Base-by-base conservation (phyloP, 1,140 invertebrate species). In the Drosophila melanica region DNA sequence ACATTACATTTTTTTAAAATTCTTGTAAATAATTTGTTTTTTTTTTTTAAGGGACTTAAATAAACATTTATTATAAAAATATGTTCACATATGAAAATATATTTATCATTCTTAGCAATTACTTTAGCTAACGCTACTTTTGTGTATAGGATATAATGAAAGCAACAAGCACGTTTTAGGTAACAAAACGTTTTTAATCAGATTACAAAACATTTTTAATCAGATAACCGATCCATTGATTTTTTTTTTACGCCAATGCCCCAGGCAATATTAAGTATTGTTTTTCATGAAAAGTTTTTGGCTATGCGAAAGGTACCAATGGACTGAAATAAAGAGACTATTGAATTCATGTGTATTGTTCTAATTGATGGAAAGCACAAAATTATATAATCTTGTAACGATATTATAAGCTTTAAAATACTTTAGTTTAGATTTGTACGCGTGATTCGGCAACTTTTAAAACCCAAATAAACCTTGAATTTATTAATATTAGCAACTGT, bases 141-240 rank as follows among this genome's bases (percentile, higher is more conserved):
- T 23, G 18, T 18, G 3, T 45, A 44, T 11, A 55, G 39, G 39
- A 37, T 35, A 54, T 44, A 16, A 35, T 20, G 23, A 37, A 4
- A 16, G 18, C 7, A 60, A 16, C 37, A 48, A 53, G 35, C 18
- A 44, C 60, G 23, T 27, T 23, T 16, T 12, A 7, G n/a, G n/a
- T 10, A 39, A 37, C 35, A 62, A 41, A 48, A 59, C 14, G 58
- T 37, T 62, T 68, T 20, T 11, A 12, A 20, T 3, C 16, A 65
- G 10, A 16, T 16, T 39, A n/a, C 16, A n/a, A n/a, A 48, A 59
- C 14, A 67, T 37, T 62, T 68, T 20, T 11, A 12, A 20, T 3
- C 16, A 65, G 10, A 16, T 16, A 54, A n/a, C 16, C 16, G 18
- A 12, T 16, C 14, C 12, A 14, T 12, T 48, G 23, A 30, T 16